Conservation (phyloP, 2,888 invertebrate species). For the Steinernema hermaphroditum region DNA sequence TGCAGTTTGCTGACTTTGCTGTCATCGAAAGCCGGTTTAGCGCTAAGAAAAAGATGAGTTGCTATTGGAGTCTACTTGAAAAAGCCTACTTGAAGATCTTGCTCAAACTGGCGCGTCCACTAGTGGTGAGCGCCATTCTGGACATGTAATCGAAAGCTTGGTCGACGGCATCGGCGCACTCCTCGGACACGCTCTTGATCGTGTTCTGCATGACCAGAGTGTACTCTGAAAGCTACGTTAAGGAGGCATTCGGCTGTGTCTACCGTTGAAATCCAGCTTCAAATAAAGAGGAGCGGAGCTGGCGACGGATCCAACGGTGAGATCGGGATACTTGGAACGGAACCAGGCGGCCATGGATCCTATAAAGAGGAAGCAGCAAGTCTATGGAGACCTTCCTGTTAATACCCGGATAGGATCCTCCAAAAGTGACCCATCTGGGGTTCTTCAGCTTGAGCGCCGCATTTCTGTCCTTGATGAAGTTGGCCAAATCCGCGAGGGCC, state of each 20-base stretch:
- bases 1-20: constrained; percentile 46
- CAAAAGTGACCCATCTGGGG: constrained; percentile 85
- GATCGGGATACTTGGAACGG: constrained; percentile 78
- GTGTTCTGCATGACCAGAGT: constrained; percentile 55
- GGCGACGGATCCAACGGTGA: constrained; percentile 82
- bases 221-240: constrained; percentile 44
- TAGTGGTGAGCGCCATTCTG: constrained; percentile 41
- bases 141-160: constrained; percentile 44
- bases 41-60: constrained; percentile 38
- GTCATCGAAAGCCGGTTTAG: constrained; percentile 46
- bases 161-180: constrained; percentile 40
- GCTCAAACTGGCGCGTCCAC: constrained; percentile 46
- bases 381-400: neutral
- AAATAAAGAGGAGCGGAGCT: constrained; percentile 86
- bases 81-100: constrained; percentile 41
- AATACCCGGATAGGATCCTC: constrained; percentile 86
- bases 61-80: neutral
- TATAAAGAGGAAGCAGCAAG: neutral
- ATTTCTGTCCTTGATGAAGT: constrained; percentile 79
- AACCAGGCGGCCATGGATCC: constrained; percentile 91
- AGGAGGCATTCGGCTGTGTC: constrained; percentile 37
- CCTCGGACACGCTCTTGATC: constrained; percentile 38
- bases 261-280: constrained; percentile 80
- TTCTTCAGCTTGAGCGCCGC: constrained; percentile 50
- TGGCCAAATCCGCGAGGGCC: constrained; percentile 79